Evolutionary conservation across 2,888 invertebrate species (phyloP), one percentile per base, ranked within the genome.

Genomic region (Yponomeuta evonymella): DNA sequence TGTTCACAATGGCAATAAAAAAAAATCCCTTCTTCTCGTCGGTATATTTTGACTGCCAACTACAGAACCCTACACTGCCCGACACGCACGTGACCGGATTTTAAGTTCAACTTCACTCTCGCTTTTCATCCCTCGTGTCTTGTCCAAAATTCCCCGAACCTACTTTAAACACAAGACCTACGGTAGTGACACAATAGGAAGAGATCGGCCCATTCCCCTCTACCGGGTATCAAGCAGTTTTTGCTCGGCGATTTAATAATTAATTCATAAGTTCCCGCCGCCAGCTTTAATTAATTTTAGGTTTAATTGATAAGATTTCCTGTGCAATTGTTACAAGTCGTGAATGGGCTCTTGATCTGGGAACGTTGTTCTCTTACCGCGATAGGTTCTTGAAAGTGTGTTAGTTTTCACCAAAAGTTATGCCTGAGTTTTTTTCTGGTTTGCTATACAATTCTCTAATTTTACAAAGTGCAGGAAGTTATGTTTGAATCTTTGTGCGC

Each of bases 231-330:
- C 15, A 58, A 58, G 8, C 51, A 58, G 51, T 58, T 58, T 58
- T 58, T 58, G 51, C 51, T 58, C 51, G 51, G 51, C 51, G 15
- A 15, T 58, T 58, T 12, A 5, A 15, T 9, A 58, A 58, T 58
- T 12, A 58, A 58, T 58, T 58, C 15, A 43, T 12, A 58, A 58
- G 51, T 58, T 58, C 51, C 51, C 51, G 51, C 51, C 51, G 15
- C 6, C 51, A 3, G 51, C 15, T 12, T 58, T 15, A 58, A 58
- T 58, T 58, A 58, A 15, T 58, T 58, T 58, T 58, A 58, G 51
- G 51, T 58, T 58, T 58, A 58, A 58, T 58, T 58, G 51, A 58
- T 58, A 58, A 58, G 51, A 58, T 58, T 58, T 58, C 51, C 51
- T 58, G 51, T 15, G 51, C 51, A 12, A 58, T 58, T 58, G 51